Evolutionary conservation across 2,888 invertebrate species (phyloP), one percentile per base, ranked within the genome.

Genomic region (Polyommatus icarus): DNA sequence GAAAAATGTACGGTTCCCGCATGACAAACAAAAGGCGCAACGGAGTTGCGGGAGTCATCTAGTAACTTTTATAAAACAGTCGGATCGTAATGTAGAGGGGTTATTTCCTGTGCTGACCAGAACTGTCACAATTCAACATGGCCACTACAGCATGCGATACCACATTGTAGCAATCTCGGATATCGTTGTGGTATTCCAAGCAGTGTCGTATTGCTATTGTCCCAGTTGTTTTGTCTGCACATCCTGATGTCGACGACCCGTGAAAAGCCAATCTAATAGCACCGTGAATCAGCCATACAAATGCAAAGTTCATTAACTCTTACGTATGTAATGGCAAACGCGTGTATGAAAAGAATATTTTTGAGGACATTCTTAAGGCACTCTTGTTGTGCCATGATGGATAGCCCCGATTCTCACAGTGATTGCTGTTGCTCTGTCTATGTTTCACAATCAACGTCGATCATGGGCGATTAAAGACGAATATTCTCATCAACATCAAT

Each of bases 241-340:
- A 91, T 92, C 92, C 92, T 92, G 92, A 90, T 82, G 87, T 85
- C 90, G 85, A 84, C 85, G 90, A 91, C 88, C 91, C 87, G 84
- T 83, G 90, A 90, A 91, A 91, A 90, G 90, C 78, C 79, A 77
- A 83, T 84, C 82, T 84, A 82, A 83, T 71, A 50, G 20, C 83
- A 82, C 82, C 83, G 82, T 84, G 83, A 83, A 80, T 84, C 40
- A 59, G 18, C 36, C 76, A 24, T 76, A 24, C n/a, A 61, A 40
- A 24, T 67, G 54, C 36, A 20, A 54, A 77, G 71, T 77, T 77
- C 77, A 71, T 71, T 77, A 77, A 50, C 77, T 71, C 54, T 20
- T 76, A 67, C 29, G 29, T n/a, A n/a, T 67, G 67, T 59, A 76
- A 59, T 76, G n/a, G 40, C 32, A 59, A 59, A 76, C 76, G 29